phyloP scores from a whole-genome alignment of 2,888 invertebrate genomes.

The Steinernema scapterisci region DNA sequence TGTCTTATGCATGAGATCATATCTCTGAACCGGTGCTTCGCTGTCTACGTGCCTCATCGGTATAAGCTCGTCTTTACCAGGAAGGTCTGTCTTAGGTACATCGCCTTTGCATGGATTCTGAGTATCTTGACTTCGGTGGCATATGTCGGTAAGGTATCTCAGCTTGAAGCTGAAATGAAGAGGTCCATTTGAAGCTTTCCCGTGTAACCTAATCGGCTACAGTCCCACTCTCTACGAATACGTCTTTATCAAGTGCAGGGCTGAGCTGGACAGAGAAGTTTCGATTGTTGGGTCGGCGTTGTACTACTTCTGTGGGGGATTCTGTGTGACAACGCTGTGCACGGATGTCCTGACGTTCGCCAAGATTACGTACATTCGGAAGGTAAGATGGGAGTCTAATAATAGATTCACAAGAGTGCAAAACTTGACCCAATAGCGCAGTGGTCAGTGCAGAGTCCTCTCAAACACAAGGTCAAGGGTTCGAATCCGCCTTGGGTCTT shows the following conservation, averaged over 20 bases:
- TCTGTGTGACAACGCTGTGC: not conserved
- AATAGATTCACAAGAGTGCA: not conserved
- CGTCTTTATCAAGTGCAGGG: not conserved
- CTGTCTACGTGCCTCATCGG: not conserved
- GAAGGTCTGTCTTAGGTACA: not conserved
- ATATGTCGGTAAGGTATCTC: not conserved
- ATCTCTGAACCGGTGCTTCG: not conserved
- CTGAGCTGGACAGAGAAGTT: not conserved
- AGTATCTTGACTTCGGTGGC: not conserved
- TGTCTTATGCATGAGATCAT: not conserved
- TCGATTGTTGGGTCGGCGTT: not conserved
- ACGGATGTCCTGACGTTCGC: not conserved
- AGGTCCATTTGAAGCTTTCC: not conserved
- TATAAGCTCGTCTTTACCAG: not conserved
- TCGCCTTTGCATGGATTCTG: not conserved
- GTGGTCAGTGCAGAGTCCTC: too few relatives aligned
- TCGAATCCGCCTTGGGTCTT: too few relatives aligned
- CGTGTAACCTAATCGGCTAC: conserved; percentile 2
- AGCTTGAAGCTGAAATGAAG: too few relatives aligned
- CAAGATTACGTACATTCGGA: not conserved
- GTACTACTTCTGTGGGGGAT: not conserved
- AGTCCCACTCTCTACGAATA: conserved; percentile 1
- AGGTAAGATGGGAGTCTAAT: not conserved
- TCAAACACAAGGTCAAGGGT: too few relatives aligned
- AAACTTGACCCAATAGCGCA: not conserved